Base-by-base conservation (phyloP, 2,888 invertebrate species). In the Pseudococcus longispinus region DNA sequence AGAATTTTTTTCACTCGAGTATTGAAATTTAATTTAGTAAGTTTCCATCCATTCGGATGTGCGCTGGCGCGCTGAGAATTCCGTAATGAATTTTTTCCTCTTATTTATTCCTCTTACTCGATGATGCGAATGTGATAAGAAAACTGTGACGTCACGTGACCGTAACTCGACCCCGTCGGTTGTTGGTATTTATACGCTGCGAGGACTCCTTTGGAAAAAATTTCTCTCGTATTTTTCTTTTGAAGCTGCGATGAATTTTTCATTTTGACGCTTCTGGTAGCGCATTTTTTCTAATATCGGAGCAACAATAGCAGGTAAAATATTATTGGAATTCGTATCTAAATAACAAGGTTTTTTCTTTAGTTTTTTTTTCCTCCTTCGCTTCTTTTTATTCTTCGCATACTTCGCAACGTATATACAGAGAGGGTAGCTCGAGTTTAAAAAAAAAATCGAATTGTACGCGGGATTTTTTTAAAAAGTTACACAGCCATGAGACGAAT, bases 261-360 rank as follows among this genome's bases (percentile, higher is more conserved):
- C 77, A 80, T 80, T 42, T 80, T 29, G 77, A 42, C 20, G 42
- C 77, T 80, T 80, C 29, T 13, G 42, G 20, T 4, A 42, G 77
- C 20, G 77, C 37, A 80, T 80, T 80, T 80, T 32, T n/a, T 18
- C 13, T 80, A 80, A 20, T 80, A 42, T 80, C n/a, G 42, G 26
- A 2, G 42, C 42, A 80, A 80, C 77, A 80, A 80, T 80, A 80
- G 77, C 77, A 80, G 77, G 77, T 80, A 80, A 80, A 80, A 80
- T 80, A 42, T 80, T 80, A 80, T 80, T 80, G 77, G 77, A 80
- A 80, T 80, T 80, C 42, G 77, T 80, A 80, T 80, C 77, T 42
- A 80, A 80, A 80, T 80, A 80, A 80, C 77, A 37, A 42, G 37
- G 37, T 77, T 77, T 74, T 55, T 37, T 37, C 37, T 37, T 55